These are phyloP conservation scores for Rhagium mordax DNA, from an alignment of 2,888 invertebrate genomes.

Conservation along the genomic window DNA sequence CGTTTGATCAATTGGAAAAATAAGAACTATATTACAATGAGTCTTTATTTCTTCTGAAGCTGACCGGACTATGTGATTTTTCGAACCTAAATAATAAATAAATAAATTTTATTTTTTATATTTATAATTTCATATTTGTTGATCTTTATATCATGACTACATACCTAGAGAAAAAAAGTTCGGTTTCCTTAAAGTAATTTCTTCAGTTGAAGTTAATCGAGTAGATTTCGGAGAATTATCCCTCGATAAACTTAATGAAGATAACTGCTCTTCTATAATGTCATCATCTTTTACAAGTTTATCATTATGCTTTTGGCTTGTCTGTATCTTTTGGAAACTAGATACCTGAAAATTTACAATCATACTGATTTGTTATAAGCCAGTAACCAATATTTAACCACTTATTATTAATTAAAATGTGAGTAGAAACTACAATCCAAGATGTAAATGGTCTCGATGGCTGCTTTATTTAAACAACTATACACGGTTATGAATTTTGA, in stretches of 20 bases:
- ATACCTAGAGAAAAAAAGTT: slow-evolving; percentile 60
- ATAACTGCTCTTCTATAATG: slow-evolving; percentile 58
- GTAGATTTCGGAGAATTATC: slow-evolving; percentile 59
- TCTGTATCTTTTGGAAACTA: slow-evolving; percentile 71
- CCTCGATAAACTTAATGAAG: slow-evolving; percentile 55
- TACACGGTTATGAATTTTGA: no score
- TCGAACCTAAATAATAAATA: slow-evolving; percentile 46
- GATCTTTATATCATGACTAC: background rate
- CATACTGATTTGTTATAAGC: no score
- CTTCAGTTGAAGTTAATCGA: slow-evolving; percentile 48
- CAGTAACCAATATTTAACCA: no score
- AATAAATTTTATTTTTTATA: slow-evolving; percentile 9
- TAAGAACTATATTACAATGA: slow-evolving; percentile 72
- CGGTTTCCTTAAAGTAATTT: slow-evolving; percentile 54
- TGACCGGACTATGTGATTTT: slow-evolving; percentile 45
- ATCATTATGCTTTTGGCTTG: slow-evolving; percentile 52
- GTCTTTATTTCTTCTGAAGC: slow-evolving; percentile 41
- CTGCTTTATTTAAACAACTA: no score
- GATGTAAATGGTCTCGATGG: no score
- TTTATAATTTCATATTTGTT: background rate
- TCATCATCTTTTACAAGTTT: slow-evolving; percentile 52
- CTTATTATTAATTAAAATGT: no score
- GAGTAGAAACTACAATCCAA: no score
- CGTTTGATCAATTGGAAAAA: slow-evolving; percentile 76
- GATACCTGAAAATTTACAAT: slow-evolving; percentile 60